Conservation (phyloP, 2,797 vertebrate genomes). For the Botia almorhae region DNA sequence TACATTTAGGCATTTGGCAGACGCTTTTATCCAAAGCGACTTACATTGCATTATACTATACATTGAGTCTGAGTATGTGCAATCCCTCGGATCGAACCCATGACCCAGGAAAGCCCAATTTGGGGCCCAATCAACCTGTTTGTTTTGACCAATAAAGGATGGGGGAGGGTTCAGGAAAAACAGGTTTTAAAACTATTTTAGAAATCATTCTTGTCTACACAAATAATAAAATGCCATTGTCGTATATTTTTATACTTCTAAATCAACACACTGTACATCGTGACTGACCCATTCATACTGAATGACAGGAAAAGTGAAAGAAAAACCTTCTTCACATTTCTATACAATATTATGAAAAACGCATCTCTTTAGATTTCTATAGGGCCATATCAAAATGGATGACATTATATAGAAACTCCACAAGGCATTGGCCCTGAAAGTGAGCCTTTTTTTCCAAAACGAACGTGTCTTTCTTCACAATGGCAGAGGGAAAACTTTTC, state of each 20-base stretch:
- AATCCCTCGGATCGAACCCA: no score
- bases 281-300: background rate
- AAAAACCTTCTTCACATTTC: slow-evolving; percentile 13
- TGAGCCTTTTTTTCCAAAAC: slow-evolving; percentile 27
- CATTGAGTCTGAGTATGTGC: no score
- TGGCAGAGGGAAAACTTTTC: slow-evolving; percentile 55
- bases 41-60: no score
- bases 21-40: no score
- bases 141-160: no score
- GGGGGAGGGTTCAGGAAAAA: no score
- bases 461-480: slow-evolving; percentile 42
- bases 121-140: no score
- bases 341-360: slow-evolving; percentile 22
- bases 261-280: background rate
- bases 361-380: slow-evolving; percentile 8
- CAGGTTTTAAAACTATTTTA: no score
- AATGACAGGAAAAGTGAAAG: background rate
- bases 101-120: no score
- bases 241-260: background rate
- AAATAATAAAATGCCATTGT: background rate
- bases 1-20: no score
- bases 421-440: slow-evolving; percentile 36
- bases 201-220: no score
- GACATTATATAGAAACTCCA: slow-evolving; percentile 22
- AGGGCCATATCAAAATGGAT: slow-evolving; percentile 37